Base-by-base conservation (phyloP, 2,797 vertebrate species). In the Acanthurus lineatus region DNA sequence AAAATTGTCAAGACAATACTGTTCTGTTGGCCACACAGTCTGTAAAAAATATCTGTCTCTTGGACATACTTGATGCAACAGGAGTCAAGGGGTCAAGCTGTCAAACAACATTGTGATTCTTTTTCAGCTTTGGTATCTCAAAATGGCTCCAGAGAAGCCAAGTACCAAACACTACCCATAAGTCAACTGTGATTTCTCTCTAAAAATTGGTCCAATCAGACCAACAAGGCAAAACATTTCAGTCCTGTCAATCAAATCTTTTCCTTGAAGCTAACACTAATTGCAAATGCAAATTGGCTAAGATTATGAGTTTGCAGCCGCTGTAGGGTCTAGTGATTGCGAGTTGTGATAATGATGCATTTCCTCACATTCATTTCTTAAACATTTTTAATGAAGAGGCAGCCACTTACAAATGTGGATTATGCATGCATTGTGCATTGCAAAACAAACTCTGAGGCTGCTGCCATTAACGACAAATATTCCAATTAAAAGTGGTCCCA, bases 221-320 rank as follows among this genome's bases (percentile, higher is more conserved):
- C 77, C 82, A 88, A 81, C 73, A 44, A 78, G 61, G 73, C 73
- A 54, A 87, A 81, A 84, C 73, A 83, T 87, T 76, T 72, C 58
- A 5, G 38, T 69, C 47, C 81, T 85, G 91, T 90, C 92, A 88
- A 81, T 93, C 91, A 92, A 71, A 19, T 25, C 58, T 25, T 83
- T 85, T 87, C 78, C 87, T 86, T 86, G 82, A 83, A 89, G 85
- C 85, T 70, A 42, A 79, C 73, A 61, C 86, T 94, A 90, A 93
- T 94, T 93, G 88, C 85, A 65, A 79, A 94, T 91, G 92, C 91
- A 93, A 91, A 94, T 93, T 86, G 59, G 66, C 51, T 14, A 3
- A 89, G 87, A 91, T 91, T 91, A 85, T 68, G 87, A 89, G 73
- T 90, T 82, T 80, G 82, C 76, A 69, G 45, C 75, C 57, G 66